Evolutionary conservation across 2,888 invertebrate genomes (phyloP), one percentile per base, ranked within the genome.

Genomic region (Seira sanloemensis): DNA sequence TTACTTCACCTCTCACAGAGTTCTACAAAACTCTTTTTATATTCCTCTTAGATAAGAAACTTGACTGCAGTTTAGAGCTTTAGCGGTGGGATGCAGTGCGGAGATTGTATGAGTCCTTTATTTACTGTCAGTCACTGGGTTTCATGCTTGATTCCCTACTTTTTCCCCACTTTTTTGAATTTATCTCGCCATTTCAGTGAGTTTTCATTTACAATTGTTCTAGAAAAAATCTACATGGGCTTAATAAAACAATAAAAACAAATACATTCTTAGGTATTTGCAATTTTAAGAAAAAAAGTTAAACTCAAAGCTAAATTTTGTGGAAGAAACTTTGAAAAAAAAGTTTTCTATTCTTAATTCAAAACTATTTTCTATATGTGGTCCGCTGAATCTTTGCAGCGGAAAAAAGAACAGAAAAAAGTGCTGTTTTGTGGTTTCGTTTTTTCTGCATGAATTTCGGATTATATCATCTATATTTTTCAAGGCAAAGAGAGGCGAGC

Each of bases 101-200:
- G 26, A 50, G 66, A 54, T 24, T 27, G 66, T 18, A 37, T 2
- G 16, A 67, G 62, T 58, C 73, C 62, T 65, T n/a, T n/a, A n/a
- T n/a, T n/a, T n/a, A n/a, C 76, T 81, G 81, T 81, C 81, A 62
- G 80, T 80, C 75, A 81, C 74, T 81, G 71, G 81, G 81, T 75
- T 81, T 81, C n/a, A 71, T 76, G 81, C 69, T 71, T 76, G 71
- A 76, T 81, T 69, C 71, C 75, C 81, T 75, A 80, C 76, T 76
- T 76, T 81, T 75, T 16, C 12, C 27, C n/a, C 58, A 26, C 16
- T 23, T 58, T 75, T 74, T 9, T 66, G n/a, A 65, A 25, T 66
- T 50, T n/a, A 26, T 77, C 18, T 50, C 68, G 7, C 9, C 37
- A 27, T 1, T 23, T 78, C 27, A n/a, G 78, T 54, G 25, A n/a